A percentile compares a stretch with the other conserved stretches of the same genome.
phyloP scores from a whole-genome alignment of 2,797 vertebrate genomes.

The Linurgus olivaceus region DNA sequence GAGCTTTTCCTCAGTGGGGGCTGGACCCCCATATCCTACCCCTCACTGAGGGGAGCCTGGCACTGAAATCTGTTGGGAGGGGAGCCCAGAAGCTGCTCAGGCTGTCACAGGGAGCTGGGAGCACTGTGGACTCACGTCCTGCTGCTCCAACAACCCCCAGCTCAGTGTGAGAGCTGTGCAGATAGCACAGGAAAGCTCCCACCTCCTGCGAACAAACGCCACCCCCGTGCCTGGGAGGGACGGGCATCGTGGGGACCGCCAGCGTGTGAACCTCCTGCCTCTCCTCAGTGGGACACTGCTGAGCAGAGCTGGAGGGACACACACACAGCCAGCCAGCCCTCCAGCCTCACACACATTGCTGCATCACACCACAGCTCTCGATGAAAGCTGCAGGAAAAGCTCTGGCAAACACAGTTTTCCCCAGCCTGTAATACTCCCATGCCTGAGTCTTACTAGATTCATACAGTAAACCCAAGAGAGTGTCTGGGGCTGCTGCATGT shows the following conservation, averaged over 20 bases:
- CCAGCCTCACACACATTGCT: rapidly evolving
- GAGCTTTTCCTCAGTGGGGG: not conserved
- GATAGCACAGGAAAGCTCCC: not conserved
- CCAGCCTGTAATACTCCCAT: not conserved
- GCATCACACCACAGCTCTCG: rapidly evolving
- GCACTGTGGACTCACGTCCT: rapidly evolving
- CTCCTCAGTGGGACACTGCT: not conserved
- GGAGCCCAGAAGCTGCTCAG: not conserved
- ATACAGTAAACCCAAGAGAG: rapidly evolving
- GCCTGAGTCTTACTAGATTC: not conserved
- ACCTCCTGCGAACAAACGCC: rapidly evolving
- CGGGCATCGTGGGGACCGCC: rapidly evolving
- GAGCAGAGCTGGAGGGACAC: not conserved
- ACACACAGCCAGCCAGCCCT: rapidly evolving
- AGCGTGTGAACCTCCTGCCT: rapidly evolving
- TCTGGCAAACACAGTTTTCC: not conserved
- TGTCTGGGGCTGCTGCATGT: not conserved
- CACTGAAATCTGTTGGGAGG: not conserved
- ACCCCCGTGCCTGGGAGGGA: rapidly evolving
- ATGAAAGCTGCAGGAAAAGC: not conserved
- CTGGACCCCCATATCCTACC: too few relatives aligned
- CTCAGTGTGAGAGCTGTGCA: rapidly evolving
- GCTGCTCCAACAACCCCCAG: not conserved
- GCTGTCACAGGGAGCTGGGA: not conserved
- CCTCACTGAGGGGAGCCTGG: not conserved